Percentiles rank a stretch among this genome's conserved stretches.
phyloP scores from a whole-genome alignment of 2,888 invertebrate species.

The Globia sparganii region DNA sequence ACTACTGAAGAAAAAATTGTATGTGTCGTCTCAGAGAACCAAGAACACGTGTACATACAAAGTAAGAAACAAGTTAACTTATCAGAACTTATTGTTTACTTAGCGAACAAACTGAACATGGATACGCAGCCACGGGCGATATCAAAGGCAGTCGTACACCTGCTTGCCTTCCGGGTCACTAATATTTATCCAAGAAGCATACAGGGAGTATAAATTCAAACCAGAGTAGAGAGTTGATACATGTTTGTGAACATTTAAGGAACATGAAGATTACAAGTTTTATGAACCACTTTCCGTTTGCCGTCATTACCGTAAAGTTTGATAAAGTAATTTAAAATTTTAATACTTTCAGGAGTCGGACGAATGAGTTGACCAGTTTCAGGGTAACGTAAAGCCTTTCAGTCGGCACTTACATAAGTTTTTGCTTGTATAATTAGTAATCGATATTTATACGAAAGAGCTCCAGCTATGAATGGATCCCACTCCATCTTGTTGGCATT shows the following conservation, averaged over 20 bases:
- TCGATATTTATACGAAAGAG: slow-evolving; percentile 24
- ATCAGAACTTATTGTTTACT: slow-evolving; percentile 26
- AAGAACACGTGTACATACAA: not conserved
- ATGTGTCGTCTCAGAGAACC: not conserved
- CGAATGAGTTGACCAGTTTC: slow-evolving; percentile 51
- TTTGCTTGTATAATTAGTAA: slow-evolving; percentile 41
- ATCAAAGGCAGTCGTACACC: slow-evolving; percentile 2
- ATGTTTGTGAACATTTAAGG: slow-evolving; percentile 5
- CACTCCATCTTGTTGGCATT: slow-evolving; percentile 18
- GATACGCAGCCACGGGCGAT: not conserved
- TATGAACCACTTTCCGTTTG: slow-evolving; percentile 18
- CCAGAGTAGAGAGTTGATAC: slow-evolving; percentile 30
- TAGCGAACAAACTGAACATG: slow-evolving; percentile 1
- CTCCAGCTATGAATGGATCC: not conserved
- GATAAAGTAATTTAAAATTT: slow-evolving; percentile 57
- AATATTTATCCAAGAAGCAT: slow-evolving; percentile 6
- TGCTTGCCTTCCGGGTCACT: slow-evolving; percentile 4
- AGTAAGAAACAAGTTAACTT: slow-evolving; percentile 14
- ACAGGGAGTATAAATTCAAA: slow-evolving; percentile 6
- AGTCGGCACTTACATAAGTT: slow-evolving; percentile 36
- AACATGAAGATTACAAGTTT: slow-evolving; percentile 26
- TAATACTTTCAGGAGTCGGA: slow-evolving; percentile 57
- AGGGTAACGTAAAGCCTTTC: slow-evolving; percentile 43
- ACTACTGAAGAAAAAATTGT: slow-evolving; percentile 7
- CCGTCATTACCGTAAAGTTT: slow-evolving; percentile 46